phyloP scores from a whole-genome alignment of 2,888 invertebrate genomes.

The Coenonympha glycerion region DNA sequence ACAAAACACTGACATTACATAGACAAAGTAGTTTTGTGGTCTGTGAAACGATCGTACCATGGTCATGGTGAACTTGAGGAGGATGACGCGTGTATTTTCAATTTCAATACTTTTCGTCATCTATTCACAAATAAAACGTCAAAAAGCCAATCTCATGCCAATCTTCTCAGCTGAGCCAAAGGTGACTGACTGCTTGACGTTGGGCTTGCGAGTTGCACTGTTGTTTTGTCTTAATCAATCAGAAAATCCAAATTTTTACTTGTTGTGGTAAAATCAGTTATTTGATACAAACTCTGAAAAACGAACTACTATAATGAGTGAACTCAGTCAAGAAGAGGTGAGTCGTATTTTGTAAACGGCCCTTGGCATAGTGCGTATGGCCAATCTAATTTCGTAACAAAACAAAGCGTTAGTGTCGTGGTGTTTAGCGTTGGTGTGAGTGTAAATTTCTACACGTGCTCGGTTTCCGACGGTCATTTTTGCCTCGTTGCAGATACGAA shows the following conservation, averaged over 20 bases:
- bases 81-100: conserved; percentile 73
- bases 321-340: conserved; percentile 93
- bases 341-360: conserved; percentile 68
- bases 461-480: conserved; percentile 34
- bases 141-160: conserved; percentile 48
- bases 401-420: conserved; percentile 69
- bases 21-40: neutral
- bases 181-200: conserved; percentile 73
- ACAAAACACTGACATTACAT: neutral
- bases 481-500: conserved; percentile 79
- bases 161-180: conserved; percentile 62
- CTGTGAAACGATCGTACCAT: no score
- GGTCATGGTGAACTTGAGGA: conserved; percentile 29
- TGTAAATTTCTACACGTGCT: conserved; percentile 49
- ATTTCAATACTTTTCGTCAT: conserved; percentile 68
- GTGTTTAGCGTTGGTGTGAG: conserved; percentile 49
- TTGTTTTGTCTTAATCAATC: conserved; percentile 49
- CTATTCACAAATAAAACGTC: conserved; percentile 53
- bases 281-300: conserved; percentile 33
- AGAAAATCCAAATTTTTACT: conserved; percentile 45
- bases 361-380: conserved; percentile 65
- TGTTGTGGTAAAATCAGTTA: conserved; percentile 35
- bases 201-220: conserved; percentile 60
- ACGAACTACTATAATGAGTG: conserved; percentile 79
- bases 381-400: conserved; percentile 75